Base-by-base conservation (phyloP, 2,797 vertebrate species). In the Trichosurus vulpecula region DNA sequence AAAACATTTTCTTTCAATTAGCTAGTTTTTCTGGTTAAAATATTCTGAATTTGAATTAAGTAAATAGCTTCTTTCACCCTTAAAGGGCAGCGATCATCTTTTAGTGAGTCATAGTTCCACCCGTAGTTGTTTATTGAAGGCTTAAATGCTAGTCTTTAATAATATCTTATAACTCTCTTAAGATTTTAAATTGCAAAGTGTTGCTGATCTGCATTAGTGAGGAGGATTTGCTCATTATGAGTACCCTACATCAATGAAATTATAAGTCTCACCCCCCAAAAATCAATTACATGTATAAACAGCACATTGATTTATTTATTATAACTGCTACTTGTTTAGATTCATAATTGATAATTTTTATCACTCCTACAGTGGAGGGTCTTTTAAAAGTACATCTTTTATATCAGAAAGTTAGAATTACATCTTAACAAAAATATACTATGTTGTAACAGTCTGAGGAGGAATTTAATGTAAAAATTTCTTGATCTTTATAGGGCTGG, bases 401-500 rank as follows among this genome's bases (percentile, higher is more conserved):
- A 4, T 94, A 14, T 90, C 56, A 14, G n/a, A 87, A 8, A 51
- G n/a, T 52, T 95, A 51, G 94, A 92, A 56, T 94, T 91, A 31
- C 3, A 91, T 92, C 19, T 81, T 19, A 81, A 47, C 19, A 81
- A 81, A 53, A 52, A 90, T 90, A 66, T 16, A 91, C 66, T 90
- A 12, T 35, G 29, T 29, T 89, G 89, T 96, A 58, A 90, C 58
- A 31, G 10, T 93, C 92, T 92, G 35, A 92, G 74, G 66, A 94
- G n/a, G 25, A 27, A 52, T 91, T 96, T 95, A 52, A 0, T 87
- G 0, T 95, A 57, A 90, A 22, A 92, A 0, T 94, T 55, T 97
- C n/a, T 97, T 97, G 35, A 0, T 97, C 98, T 96, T 95, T 94
- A 10, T 54, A 99, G 99, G 99, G 99, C 74, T 99, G 99, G 99